Base-by-base conservation (phyloP, 2,888 invertebrate genomes). In the Altica lythri region DNA sequence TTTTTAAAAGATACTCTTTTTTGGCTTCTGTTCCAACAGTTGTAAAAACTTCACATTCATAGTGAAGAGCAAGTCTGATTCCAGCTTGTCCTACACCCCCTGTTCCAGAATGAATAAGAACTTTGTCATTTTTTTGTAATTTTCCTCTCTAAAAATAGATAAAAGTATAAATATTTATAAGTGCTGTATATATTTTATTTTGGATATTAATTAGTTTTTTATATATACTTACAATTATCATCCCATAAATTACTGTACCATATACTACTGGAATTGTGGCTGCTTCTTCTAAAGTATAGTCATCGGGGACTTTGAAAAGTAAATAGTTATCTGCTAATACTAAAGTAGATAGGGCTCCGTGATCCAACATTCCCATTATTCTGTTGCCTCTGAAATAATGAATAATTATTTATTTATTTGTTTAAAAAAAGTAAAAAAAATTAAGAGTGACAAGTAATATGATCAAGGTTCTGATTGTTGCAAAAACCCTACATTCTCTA, bases 81-180 rank as follows among this genome's bases (percentile, higher is more conserved):
- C 90, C 89, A 1, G 90, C 89, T 70, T 88, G 83, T 0, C 90
- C 90, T 6, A 90, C 83, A 12, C 88, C 89, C 16, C 89, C 89
- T 56, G 83, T 83, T 2, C 83, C 84, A 1, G 83, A 79, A 65
- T 84, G 84, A 10, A 76, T 79, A 6, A 84, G 72, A 12, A 84
- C 77, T 6, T 70, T 69, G 59, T 81, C 77, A 1, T 72, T 71
- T 30, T 49, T 43, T 54, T 64, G 63, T n/a, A 73, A 55, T 35
- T 59, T 46, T 6, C 59, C 67, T 13, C 62, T 55, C 61, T 61
- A 43, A 27, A 45, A 9, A 30, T 30, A 10, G 12, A 12, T 30
- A 30, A 34, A 13, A 17, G 6, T 40, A n/a, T n/a, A n/a, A n/a
- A n/a, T n/a, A n/a, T n/a, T n/a, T n/a, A n/a, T n/a, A n/a, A n/a